phyloP scores from a whole-genome alignment of 2,113 vertebrate genomes.

The Burhinus oedicnemus region DNA sequence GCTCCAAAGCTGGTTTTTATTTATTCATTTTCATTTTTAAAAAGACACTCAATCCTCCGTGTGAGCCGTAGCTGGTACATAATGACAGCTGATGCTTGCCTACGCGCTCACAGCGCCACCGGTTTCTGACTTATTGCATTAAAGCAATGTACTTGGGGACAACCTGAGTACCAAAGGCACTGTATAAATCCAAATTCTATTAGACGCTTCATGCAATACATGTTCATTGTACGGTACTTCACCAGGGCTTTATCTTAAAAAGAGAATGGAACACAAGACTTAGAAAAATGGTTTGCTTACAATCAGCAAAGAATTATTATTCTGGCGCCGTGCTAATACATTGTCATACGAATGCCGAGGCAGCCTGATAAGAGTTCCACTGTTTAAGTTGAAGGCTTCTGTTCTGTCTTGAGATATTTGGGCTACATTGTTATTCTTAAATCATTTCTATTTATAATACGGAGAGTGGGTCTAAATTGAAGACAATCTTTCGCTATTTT shows the following conservation, averaged over 20 bases:
- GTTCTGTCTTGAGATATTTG: neutral
- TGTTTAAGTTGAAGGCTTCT: neutral
- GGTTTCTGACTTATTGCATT: neutral
- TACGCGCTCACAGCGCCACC: neutral
- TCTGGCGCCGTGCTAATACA: neutral
- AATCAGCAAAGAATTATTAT: constrained; percentile 4
- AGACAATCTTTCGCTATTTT: neutral
- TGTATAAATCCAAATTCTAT: neutral
- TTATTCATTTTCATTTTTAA: neutral
- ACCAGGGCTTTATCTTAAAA: neutral
- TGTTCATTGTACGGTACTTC: neutral
- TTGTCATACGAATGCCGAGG: neutral
- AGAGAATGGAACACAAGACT: neutral
- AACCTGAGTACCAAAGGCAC: neutral
- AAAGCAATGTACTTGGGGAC: neutral
- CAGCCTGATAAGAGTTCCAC: neutral
- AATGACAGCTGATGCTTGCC: neutral
- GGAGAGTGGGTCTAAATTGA: neutral
- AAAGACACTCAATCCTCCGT: neutral
- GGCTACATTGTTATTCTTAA: neutral
- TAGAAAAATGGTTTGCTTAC: neutral
- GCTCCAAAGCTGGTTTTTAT: neutral
- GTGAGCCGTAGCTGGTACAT: neutral
- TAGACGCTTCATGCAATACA: neutral
- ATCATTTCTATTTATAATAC: neutral